These are phyloP conservation scores for Sciaenops ocellatus DNA, from an alignment of 2,797 vertebrate genomes.

Conservation along the genomic window DNA sequence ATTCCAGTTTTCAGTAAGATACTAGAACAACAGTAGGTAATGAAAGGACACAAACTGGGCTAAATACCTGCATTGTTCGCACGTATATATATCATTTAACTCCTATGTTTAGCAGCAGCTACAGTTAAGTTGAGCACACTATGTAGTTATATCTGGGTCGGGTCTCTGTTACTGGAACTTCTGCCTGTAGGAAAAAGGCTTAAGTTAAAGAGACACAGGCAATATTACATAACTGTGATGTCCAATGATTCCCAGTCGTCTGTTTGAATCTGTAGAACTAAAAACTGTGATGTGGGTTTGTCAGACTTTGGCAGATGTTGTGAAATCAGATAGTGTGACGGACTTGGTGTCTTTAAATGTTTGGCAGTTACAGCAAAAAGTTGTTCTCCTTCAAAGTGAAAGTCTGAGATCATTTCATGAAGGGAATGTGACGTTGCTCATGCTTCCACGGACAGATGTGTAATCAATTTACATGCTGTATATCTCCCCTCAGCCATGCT, in stretches of 20 bases:
- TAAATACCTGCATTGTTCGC: background rate
- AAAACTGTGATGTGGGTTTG: background rate
- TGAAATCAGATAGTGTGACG: background rate
- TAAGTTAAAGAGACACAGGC: background rate
- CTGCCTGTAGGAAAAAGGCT: background rate
- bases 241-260: background rate
- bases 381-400: too few species aligned
- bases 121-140: background rate
- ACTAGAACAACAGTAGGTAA: background rate
- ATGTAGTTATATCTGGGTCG: background rate
- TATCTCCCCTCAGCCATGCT: conserved; percentile 3
- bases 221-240: background rate
- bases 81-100: background rate
- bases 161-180: too few species aligned
- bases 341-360: background rate
- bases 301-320: background rate
- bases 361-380: background rate
- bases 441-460: conserved; percentile 4
- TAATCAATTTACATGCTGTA: conserved; percentile 34
- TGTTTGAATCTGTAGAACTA: background rate
- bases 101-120: background rate
- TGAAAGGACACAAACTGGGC: background rate
- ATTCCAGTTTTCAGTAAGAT: background rate
- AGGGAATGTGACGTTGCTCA: background rate
- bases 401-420: conserved; percentile 6